These are phyloP conservation scores for Acropternis orthonyx DNA, from an alignment of 2,797 vertebrate genomes.

Conservation along the genomic window DNA sequence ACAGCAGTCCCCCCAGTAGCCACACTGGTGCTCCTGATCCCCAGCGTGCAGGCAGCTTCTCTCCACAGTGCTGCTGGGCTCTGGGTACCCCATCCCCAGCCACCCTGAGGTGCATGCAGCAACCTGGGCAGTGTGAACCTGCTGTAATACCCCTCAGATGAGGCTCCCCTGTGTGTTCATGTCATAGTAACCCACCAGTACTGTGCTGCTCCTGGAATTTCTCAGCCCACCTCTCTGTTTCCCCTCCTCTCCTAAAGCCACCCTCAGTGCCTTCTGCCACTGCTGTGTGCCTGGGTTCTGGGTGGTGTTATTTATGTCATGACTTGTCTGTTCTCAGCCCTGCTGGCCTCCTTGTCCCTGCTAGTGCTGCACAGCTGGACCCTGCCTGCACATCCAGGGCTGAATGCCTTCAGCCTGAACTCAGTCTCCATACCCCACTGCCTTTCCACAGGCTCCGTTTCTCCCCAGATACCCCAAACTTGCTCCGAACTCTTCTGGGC, in stretches of 20 bases:
- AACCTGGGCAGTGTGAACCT: fast-evolving
- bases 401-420: not conserved
- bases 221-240: not conserved
- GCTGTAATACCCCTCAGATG: not conserved
- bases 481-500: not conserved
- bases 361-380: not conserved
- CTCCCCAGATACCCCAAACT: not conserved
- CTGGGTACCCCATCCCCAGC: not conserved
- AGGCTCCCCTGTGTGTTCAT: not conserved
- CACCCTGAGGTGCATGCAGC: not conserved
- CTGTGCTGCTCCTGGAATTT: fast-evolving
- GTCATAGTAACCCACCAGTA: fast-evolving
- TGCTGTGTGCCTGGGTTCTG: not conserved
- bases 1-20: not conserved
- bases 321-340: not conserved
- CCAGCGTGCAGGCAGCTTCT: fast-evolving
- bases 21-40: not conserved
- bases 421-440: not conserved
- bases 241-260: not conserved
- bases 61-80: fast-evolving
- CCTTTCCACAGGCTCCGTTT: not conserved
- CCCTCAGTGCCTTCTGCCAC: not conserved
- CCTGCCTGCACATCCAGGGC: not conserved
- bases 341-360: not conserved
- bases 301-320: not conserved